Evolutionary conservation across 1,140 invertebrate genomes (phyloP).

Genomic region (Bombus terrestris): DNA sequence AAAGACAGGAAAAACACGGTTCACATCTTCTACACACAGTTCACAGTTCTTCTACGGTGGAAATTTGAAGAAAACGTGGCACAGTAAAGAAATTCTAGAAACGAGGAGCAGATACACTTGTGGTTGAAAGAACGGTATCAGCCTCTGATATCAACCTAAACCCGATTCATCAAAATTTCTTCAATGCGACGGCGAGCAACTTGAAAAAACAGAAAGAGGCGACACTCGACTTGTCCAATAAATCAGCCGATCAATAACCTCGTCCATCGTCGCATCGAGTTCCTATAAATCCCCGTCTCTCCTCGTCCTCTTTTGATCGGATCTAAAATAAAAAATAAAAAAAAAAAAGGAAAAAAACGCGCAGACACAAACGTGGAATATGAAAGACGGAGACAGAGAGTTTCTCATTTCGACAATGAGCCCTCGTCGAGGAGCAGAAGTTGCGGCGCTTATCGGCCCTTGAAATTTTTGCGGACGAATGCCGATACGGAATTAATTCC

Average conservation of each 20-base stretch:
- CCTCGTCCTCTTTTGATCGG: slow-evolving; percentile 25
- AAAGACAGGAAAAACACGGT: too few species aligned
- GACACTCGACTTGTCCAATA: neutral
- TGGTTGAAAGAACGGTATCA: neutral
- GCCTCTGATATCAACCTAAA: neutral
- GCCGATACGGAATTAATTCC: slow-evolving; percentile 63
- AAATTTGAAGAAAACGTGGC: too few species aligned
- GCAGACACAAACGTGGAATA: neutral
- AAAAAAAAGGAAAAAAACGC: neutral
- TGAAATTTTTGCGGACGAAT: slow-evolving; percentile 50
- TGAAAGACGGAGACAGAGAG: neutral
- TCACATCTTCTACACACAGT: too few species aligned
- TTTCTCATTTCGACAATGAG: slow-evolving; percentile 43
- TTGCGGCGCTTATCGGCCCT: slow-evolving; percentile 30
- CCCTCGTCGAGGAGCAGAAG: neutral
- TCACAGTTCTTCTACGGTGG: too few species aligned
- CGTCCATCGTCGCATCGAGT: neutral
- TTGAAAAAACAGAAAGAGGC: neutral
- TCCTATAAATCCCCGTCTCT: slow-evolving; percentile 19
- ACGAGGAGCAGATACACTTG: neutral
- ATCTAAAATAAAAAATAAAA: neutral
- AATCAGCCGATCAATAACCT: slow-evolving; percentile 39
- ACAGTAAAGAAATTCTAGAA: neutral
- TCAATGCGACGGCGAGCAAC: neutral
- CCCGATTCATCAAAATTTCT: slow-evolving; percentile 9